phyloP scores from a whole-genome alignment of 1,140 invertebrate genomes.

The Lucilia sericata region DNA sequence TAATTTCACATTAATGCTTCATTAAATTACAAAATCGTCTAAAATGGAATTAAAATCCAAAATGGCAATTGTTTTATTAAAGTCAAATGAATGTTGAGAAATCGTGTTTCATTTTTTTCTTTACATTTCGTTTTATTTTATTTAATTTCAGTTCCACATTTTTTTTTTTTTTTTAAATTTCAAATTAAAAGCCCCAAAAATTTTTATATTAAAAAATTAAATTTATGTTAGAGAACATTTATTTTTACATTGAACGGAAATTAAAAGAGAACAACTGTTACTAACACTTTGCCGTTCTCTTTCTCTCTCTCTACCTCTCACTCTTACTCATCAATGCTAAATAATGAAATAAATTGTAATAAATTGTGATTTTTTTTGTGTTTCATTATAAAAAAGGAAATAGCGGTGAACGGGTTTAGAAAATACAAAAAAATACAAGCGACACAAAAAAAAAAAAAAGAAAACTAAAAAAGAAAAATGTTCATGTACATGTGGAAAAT shows the following conservation, averaged over 20 bases:
- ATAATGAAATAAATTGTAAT: conserved; percentile 12
- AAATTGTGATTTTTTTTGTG: conserved; percentile 11
- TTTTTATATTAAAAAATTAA: conserved; percentile 17
- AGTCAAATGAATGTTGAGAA: conserved; percentile 24
- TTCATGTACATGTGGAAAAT: conserved; percentile 14
- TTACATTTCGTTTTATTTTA: neutral
- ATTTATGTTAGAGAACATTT: neutral
- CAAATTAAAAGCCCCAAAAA: conserved; percentile 7
- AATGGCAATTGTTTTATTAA: conserved; percentile 7
- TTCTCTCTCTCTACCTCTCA: neutral
- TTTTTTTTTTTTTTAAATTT: neutral
- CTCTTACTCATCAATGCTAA: conserved; percentile 9
- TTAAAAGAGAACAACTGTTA: conserved; percentile 18
- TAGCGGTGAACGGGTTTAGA: conserved; percentile 42
- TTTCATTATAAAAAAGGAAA: conserved; percentile 32
- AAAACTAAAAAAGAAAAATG: neutral
- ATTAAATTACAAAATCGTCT: neutral
- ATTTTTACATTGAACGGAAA: conserved; percentile 19
- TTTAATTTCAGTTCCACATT: neutral
- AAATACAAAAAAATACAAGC: neutral
- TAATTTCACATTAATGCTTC: neutral
- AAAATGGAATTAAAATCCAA: conserved; percentile 27
- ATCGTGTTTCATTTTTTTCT: neutral
- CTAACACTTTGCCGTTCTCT: conserved; percentile 4
- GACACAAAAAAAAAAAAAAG: neutral